A percentile compares a stretch with the other conserved stretches of the same genome.
Conservation (phyloP, 2,888 invertebrate genomes). For the Melieria crassipennis region DNA sequence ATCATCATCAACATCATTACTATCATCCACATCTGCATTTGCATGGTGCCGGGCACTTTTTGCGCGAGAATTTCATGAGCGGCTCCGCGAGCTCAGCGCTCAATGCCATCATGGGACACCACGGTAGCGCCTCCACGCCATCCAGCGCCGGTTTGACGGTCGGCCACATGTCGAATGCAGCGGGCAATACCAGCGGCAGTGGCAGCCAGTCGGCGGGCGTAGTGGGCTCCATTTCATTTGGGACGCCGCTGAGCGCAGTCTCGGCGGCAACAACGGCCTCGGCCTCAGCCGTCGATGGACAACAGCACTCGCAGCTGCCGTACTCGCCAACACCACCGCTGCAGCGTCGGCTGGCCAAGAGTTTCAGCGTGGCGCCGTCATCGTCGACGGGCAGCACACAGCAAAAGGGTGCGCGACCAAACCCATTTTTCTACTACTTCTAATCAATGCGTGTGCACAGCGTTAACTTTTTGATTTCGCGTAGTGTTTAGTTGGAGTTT, state of each 20-base stretch:
- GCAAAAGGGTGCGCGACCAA: slow-evolving; percentile 64
- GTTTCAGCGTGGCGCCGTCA: slow-evolving; percentile 85
- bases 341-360: slow-evolving; percentile 89
- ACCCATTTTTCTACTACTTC: slow-evolving; percentile 18
- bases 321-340: slow-evolving; percentile 84
- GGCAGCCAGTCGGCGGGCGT: slow-evolving; percentile 64
- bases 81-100: slow-evolving; percentile 61
- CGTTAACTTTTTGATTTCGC: slow-evolving; percentile 8
- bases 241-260: slow-evolving; percentile 45
- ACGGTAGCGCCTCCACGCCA: slow-evolving; percentile 23
- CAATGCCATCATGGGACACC: slow-evolving; percentile 60
- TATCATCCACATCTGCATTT: slow-evolving; percentile 58
- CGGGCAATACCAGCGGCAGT: slow-evolving; percentile 65
- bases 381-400: slow-evolving; percentile 48
- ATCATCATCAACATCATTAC: slow-evolving; percentile 44
- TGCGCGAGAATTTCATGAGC: slow-evolving; percentile 60
- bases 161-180: slow-evolving; percentile 41
- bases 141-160: slow-evolving; percentile 32
- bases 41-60: slow-evolving; percentile 58
- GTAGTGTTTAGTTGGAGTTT: slow-evolving; percentile 9
- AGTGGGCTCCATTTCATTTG: slow-evolving; percentile 58
- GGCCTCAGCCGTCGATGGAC: slow-evolving; percentile 44
- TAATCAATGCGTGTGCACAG: not conserved
- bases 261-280: slow-evolving; percentile 43
- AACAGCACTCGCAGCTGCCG: slow-evolving; percentile 60